Percentiles rank a stretch among this genome's conserved stretches.
phyloP scores from a whole-genome alignment of 92 coral and sea anemone genomes.

The Umimayanthus kanabou region DNA sequence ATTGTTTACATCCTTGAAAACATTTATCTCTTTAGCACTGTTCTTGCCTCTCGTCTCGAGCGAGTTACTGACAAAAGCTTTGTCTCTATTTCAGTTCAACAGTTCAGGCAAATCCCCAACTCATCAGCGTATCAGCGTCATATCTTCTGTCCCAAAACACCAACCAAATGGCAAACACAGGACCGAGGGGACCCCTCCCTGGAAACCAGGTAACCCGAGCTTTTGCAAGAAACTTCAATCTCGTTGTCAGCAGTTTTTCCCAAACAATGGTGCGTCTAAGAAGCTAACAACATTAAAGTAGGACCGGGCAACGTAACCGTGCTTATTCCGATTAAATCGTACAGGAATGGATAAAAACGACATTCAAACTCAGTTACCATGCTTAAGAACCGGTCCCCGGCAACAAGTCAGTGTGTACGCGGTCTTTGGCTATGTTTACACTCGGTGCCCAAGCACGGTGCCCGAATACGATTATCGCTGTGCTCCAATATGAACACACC shows the following conservation, averaged over 20 bases:
- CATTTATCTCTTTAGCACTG: background rate
- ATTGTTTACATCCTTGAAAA: no score
- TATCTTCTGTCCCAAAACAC: conserved; percentile 81
- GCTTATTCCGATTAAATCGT: no score
- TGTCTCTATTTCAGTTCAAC: conserved; percentile 65
- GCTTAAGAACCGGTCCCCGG: no score
- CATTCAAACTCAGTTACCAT: no score
- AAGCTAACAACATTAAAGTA: background rate
- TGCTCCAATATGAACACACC: no score
- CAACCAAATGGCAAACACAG: conserved; percentile 43
- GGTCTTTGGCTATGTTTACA: no score
- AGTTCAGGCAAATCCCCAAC: conserved; percentile 88
- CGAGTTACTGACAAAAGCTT: background rate
- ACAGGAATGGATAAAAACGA: no score
- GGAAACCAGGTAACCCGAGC: conserved; percentile 73
- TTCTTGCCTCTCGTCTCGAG: background rate
- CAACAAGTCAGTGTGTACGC: no score
- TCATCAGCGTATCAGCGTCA: conserved; percentile 75
- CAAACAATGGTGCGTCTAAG: background rate
- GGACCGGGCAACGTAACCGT: background rate
- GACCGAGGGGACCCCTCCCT: conserved; percentile 55
- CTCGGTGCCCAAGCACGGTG: no score
- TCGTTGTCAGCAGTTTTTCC: background rate
- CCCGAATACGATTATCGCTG: no score
- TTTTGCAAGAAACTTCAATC: background rate